Conservation (phyloP, 2,888 invertebrate species). For the Phyto melanocephala region DNA sequence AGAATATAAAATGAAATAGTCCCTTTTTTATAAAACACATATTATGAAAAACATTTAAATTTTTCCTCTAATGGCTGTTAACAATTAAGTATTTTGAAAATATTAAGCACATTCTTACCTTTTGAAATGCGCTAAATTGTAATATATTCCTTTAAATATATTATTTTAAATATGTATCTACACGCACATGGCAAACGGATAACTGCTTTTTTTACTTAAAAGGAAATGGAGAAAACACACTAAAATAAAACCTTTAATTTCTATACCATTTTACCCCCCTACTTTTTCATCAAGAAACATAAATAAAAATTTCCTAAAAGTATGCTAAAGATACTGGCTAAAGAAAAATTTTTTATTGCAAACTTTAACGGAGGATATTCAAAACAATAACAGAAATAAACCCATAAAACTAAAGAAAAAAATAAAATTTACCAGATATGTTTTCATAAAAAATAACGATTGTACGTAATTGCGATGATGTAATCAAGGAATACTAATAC, state of each 20-base stretch:
- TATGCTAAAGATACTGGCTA: conserved; percentile 18
- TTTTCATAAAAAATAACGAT: no score
- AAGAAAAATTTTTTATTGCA: not conserved
- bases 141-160: not conserved
- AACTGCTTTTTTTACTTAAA: no score
- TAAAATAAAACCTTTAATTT: conserved; percentile 37
- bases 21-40: no score
- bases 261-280: not conserved
- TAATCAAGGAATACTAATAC: not conserved
- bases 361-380: not conserved
- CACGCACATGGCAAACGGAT: no score
- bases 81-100: not conserved
- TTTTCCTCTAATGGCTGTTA: no score
- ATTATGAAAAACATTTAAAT: no score
- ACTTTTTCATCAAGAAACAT: not conserved
- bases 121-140: not conserved
- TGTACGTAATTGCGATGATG: no score
- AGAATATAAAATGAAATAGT: no score
- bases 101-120: not conserved
- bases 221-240: no score
- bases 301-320: conserved; percentile 4
- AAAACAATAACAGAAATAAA: not conserved
- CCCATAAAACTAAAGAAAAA: not conserved
- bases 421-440: not conserved
- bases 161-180: no score